Conservation (phyloP, 1,140 invertebrate genomes). For the Anastrepha ludens region DNA sequence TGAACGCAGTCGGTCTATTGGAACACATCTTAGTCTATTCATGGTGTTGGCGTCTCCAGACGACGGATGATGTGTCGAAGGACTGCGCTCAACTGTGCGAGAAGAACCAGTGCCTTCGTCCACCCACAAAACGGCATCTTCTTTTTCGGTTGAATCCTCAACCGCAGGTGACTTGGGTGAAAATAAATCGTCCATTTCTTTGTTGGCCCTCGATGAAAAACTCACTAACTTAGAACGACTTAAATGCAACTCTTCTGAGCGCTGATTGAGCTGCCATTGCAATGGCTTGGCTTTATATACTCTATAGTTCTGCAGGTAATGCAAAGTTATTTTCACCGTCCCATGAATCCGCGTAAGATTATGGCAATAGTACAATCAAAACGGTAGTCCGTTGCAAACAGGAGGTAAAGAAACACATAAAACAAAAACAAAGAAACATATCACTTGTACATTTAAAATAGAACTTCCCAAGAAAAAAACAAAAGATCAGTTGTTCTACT, state of each 20-base stretch:
- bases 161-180: conserved; percentile 80
- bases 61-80: too few species aligned
- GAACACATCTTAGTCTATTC: too few species aligned
- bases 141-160: conserved; percentile 87
- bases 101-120: too few species aligned
- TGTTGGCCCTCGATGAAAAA: neutral
- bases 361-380: neutral
- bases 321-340: too few species aligned
- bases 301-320: too few species aligned
- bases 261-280: conserved; percentile 87
- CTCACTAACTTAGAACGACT: conserved; percentile 41
- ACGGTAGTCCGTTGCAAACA: neutral
- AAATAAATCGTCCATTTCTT: conserved; percentile 66
- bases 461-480: too few species aligned
- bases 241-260: conserved; percentile 75
- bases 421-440: too few species aligned
- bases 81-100: too few species aligned
- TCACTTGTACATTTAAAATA: too few species aligned
- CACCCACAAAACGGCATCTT: conserved; percentile 88
- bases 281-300: conserved; percentile 85
- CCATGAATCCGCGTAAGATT: conserved; percentile 72
- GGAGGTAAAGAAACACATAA: neutral
- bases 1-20: too few species aligned
- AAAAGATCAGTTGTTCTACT: too few species aligned
- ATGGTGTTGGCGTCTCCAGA: too few species aligned